Evolutionary conservation across 2,797 vertebrate genomes (phyloP), one percentile per base, ranked within the genome.

Genomic region (Hemibagrus guttatus): DNA sequence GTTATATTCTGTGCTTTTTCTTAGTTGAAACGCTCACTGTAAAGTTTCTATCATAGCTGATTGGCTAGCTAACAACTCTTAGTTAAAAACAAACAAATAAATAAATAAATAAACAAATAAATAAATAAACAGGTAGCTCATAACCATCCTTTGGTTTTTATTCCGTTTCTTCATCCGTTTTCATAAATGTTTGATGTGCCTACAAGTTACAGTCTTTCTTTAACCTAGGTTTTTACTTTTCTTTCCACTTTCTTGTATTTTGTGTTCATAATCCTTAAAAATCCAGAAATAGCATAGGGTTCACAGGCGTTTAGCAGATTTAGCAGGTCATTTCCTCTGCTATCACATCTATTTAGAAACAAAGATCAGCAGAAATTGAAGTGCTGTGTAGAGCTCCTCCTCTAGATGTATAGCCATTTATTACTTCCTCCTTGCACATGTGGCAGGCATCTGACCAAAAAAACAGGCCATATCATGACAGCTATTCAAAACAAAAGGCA

Each of bases 381-480:
- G 61, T 52, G 46, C 81, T 54, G 26, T 82, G 61, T 52, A 35
- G 19, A 79, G 54, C 79, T 69, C 39, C 28, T 59, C 19, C 28
- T 59, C 56, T 26, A 52, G 42, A 68, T 81, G 31, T 66, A 76
- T 42, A 56, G 46, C 26, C 52, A 58, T 58, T 76, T 69, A 46
- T 19, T 52, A 23, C 84, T 71, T 61, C 42, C 81, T 68, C n/a
- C 46, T 68, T 52, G 31, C 79, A 87, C 86, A 89, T 86, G 87
- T 89, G 88, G 84, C 84, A 72, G 66, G 87, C 87, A 86, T 84
- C 90, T 90, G 86, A 86, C 82, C 61, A 35, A 85, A 88, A 39
- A 87, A 42, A 42, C 16, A 86, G 42, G 49, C 28, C 23, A 16
- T 39, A 69, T 64, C 87, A 89, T 81, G 81, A 84, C 84, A 26